phyloP scores from a whole-genome alignment of 2,113 vertebrate genomes.

The Chrysochloris asiatica region DNA sequence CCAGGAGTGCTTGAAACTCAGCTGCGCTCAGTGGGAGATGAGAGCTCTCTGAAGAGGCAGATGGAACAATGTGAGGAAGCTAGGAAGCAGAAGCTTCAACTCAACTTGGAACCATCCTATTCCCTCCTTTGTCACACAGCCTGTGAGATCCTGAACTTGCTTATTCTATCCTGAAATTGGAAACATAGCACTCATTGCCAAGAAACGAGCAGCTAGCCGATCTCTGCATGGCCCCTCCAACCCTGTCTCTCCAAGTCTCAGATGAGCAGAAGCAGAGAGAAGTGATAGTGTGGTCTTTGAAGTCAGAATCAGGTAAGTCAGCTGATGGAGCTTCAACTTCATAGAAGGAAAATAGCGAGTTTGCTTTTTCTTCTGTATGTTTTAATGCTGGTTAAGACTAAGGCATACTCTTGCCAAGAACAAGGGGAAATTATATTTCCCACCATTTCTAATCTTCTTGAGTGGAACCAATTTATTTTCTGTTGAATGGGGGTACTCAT shows the following conservation, averaged over 20 bases:
- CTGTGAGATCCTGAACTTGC: constrained; percentile 17
- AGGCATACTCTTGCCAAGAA: constrained; percentile 57
- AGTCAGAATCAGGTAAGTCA: not conserved
- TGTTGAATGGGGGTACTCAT: constrained; percentile 72
- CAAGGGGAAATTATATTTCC: constrained; percentile 56
- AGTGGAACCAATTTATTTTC: constrained; percentile 78
- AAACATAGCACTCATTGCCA: not conserved
- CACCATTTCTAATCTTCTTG: constrained; percentile 73
- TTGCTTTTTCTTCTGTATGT: not conserved
- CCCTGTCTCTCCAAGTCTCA: not conserved
- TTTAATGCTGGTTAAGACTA: constrained; percentile 21
- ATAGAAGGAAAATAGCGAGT: not conserved
- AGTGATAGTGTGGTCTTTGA: not conserved
- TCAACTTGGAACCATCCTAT: constrained; percentile 24
- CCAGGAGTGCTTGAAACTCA: constrained; percentile 76
- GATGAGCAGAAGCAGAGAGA: not conserved
- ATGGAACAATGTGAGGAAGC: constrained; percentile 43
- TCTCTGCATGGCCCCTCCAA: not conserved
- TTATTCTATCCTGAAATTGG: not conserved
- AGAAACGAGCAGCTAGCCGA: not conserved
- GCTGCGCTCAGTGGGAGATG: constrained; percentile 75
- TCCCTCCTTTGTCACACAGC: constrained; percentile 47
- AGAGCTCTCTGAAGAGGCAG: constrained; percentile 71
- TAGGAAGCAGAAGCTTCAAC: constrained; percentile 30
- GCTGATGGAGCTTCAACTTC: not conserved